These are phyloP conservation scores for Conger conger DNA, from an alignment of 2,113 vertebrate genomes.

Conservation along the genomic window DNA sequence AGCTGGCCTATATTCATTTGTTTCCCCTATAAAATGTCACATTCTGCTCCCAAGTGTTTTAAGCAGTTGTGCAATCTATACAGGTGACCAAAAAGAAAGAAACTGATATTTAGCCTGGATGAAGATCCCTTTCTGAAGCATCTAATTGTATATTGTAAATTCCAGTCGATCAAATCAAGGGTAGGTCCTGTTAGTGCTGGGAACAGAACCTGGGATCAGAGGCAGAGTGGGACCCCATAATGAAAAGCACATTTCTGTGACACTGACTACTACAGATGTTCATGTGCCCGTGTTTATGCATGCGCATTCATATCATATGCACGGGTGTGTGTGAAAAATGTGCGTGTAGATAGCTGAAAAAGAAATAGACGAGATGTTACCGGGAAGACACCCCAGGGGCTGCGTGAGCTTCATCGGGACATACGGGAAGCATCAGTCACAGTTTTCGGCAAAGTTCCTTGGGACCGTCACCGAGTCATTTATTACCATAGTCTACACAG, in stretches of 20 bases:
- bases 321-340: neutral
- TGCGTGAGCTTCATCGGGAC: neutral
- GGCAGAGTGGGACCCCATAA: neutral
- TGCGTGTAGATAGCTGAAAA: neutral
- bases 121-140: neutral
- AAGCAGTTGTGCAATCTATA: neutral
- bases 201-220: neutral
- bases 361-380: neutral
- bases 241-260: slow-evolving; percentile 1
- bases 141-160: neutral
- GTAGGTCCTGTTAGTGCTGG: neutral
- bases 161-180: neutral
- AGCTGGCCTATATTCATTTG: neutral
- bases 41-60: neutral
- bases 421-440: slow-evolving; percentile 22
- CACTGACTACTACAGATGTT: neutral
- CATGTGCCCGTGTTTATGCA: neutral
- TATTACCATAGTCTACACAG: slow-evolving; percentile 7
- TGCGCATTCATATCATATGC: neutral
- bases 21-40: neutral
- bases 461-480: neutral
- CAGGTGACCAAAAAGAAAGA: neutral
- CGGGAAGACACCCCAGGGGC: neutral
- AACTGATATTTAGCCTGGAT: neutral
- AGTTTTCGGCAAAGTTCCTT: neutral